Base-by-base conservation (phyloP, 2,888 invertebrate species). In the Cosmopolites sordidus region DNA sequence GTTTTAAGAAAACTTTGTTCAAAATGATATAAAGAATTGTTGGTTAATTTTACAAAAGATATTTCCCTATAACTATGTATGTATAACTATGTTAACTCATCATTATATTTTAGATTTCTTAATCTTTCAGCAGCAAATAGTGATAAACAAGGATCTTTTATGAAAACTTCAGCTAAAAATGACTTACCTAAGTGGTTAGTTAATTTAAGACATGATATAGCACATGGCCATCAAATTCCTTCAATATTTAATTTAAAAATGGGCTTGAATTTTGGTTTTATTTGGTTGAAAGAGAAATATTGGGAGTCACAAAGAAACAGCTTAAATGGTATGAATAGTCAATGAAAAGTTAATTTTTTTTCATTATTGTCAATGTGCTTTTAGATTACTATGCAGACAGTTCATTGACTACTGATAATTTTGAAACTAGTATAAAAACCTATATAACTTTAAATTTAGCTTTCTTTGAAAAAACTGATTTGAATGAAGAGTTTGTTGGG, bases 151-250 rank as follows among this genome's bases (percentile, higher is more conserved):
- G 72, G 72, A 2, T 68, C 67, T 37, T 72, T 73, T 61, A 66
- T 82, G 55, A 75, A 77, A 64, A 81, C 82, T 27, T 86, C 84
- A 0, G 77, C 77, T 58, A 78, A 81, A 69, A 72, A 84, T 52
- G 83, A 83, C 38, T 79, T 92, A 37, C 91, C 92, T 1, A 81
- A 83, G 55, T 91, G 90, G 89, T 78, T 92, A 51, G 83, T 91
- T 4, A 82, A 85, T 59, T 70, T 92, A 46, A 78, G 92, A 47
- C 90, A 92, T 69, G 84, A 87, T 58, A 82, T 86, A 33, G 86
- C 90, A 18, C 92, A 92, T 69, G 81, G 81, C 48, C 78, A 83
- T 58, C 78, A 78, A 56, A 71, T 88, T 22, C 89, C 90, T 12
- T 78, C 84, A 0, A 69, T 86, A 18, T 75, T 75, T 39, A 72